phyloP scores from a whole-genome alignment of 2,113 vertebrate genomes.

The Myiopsitta monachus region DNA sequence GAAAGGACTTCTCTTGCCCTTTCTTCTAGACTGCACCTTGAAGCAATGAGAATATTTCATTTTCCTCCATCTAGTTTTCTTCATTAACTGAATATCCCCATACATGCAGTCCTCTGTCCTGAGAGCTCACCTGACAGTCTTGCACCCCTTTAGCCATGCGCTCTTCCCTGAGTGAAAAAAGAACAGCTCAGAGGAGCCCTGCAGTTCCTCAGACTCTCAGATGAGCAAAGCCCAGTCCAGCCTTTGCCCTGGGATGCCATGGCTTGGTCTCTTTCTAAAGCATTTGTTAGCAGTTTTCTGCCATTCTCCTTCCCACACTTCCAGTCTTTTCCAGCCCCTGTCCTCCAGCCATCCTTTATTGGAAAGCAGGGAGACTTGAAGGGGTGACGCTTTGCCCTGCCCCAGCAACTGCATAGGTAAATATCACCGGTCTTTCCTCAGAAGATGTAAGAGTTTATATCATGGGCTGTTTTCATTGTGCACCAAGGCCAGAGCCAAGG shows the following conservation, averaged over 20 bases:
- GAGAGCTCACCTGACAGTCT: background rate
- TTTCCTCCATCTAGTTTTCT: background rate
- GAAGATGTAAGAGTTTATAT: background rate
- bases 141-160: background rate
- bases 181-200: background rate
- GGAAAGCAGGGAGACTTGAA: background rate
- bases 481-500: constrained; percentile 39
- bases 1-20: background rate
- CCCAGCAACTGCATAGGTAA: background rate
- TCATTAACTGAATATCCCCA: background rate
- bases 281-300: background rate
- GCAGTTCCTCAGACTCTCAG: background rate
- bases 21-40: background rate
- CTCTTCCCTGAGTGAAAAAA: background rate
- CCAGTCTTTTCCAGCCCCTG: background rate
- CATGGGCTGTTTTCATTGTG: background rate
- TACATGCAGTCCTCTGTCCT: rapidly evolving
- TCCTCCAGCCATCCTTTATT: background rate
- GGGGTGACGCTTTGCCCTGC: background rate
- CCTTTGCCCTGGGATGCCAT: background rate
- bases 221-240: background rate
- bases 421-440: background rate
- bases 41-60: background rate
- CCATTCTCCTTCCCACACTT: background rate
- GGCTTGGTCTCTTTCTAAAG: background rate